Evolutionary conservation across 92 coral and sea anemone species (phyloP), one percentile per base, ranked within the genome.

Genomic region (Plumapathes pennacea): DNA sequence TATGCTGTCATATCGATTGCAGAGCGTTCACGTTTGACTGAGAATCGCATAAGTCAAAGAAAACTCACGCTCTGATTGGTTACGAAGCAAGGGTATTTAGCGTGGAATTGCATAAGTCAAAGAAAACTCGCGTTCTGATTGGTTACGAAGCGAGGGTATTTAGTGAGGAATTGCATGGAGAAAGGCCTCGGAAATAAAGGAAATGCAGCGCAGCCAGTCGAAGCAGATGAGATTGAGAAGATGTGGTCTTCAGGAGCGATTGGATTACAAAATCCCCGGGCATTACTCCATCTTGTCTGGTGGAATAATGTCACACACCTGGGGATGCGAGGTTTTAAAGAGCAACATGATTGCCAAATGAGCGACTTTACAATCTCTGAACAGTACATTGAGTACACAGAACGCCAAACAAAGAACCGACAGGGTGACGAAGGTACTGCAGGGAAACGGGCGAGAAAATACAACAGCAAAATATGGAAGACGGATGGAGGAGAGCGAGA

Each of bases 171-270:
- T 34, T 63, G 38, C 34, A 72, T 60, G 56, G 32, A 65, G 66
- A 65, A 75, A 41, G 82, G 75, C 28, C 36, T 50, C 4, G 77
- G 84, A 5, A 77, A 67, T 64, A 66, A 67, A 25, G 71, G 76
- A 57, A 77, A 77, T 27, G 84, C 77, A 3, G 77, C 71, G 29
- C 49, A 57, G 13, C 70, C 77, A 42, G 26, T 77, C 31, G 84
- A 67, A 68, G 56, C 19, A 10, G 48, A 60, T 27, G 70, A 51
- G 10, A 29, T 61, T 30, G 78, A 69, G 29, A 62, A 78, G 52
- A 64, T 69, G 47, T 78, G 72, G 85, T 58, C 64, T 23, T 67
- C 78, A 31, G 85, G 76, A 3, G 77, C 77, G 11, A 53, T 67
- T 25, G 84, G 72, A 18, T 34, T 68, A 10, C 64, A 48, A 21